Percentiles rank a stretch among this genome's conserved stretches.
These are phyloP conservation scores for Brienomyrus brachyistius DNA, from an alignment of 2,113 vertebrate genomes.

Conservation along the genomic window DNA sequence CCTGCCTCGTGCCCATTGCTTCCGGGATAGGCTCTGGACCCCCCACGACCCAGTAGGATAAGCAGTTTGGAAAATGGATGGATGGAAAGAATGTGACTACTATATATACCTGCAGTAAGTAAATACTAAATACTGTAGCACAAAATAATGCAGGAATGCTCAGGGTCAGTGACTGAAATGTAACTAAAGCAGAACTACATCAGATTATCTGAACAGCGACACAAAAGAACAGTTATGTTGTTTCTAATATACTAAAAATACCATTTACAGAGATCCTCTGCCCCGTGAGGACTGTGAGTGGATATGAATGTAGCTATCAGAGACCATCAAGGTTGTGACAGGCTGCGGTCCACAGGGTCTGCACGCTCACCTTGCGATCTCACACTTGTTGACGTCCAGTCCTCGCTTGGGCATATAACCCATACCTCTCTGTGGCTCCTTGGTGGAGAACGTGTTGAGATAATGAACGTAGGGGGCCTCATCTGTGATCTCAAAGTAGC, in stretches of 20 bases:
- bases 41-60: too few species aligned
- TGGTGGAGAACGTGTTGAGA: slow-evolving; percentile 88
- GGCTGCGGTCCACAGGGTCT: too few species aligned
- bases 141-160: not conserved
- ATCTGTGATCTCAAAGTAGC: slow-evolving; percentile 95
- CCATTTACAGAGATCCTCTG: not conserved
- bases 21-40: too few species aligned
- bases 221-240: not conserved
- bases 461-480: slow-evolving; percentile 92
- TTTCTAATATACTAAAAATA: not conserved
- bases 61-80: too few species aligned
- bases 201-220: not conserved
- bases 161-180: not conserved
- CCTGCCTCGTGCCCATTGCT: too few species aligned
- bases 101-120: not conserved
- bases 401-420: slow-evolving; percentile 97
- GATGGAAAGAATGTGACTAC: not conserved
- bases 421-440: slow-evolving; percentile 97
- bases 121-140: not conserved
- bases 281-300: not conserved
- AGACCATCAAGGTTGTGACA: not conserved
- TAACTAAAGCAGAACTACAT: not conserved
- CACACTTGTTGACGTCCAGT: slow-evolving; percentile 95
- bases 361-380: slow-evolving; percentile 81
- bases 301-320: not conserved